Conservation (phyloP, 2,113 vertebrate species). For the Sprattus sprattus region DNA sequence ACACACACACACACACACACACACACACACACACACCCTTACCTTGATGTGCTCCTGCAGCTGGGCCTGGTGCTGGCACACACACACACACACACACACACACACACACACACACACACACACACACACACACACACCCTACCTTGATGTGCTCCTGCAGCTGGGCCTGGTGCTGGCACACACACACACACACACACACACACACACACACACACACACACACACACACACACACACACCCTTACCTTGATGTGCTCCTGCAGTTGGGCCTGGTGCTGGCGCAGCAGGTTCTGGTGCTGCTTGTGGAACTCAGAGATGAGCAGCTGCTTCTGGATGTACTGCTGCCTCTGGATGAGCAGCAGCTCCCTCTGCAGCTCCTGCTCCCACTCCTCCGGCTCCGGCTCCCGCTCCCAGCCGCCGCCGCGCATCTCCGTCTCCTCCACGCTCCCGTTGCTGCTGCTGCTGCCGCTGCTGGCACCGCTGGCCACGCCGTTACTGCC, state of each 20-base stretch:
- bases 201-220: too few relatives aligned
- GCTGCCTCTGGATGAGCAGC: slow-evolving; percentile 84
- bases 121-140: too few relatives aligned
- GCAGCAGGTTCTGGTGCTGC: slow-evolving; percentile 82
- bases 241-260: slow-evolving; percentile 88
- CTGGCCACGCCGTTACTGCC: not conserved
- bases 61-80: too few relatives aligned
- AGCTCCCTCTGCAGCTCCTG: slow-evolving; percentile 83
- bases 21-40: too few relatives aligned
- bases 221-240: too few relatives aligned
- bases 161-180: too few relatives aligned
- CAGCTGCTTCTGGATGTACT: slow-evolving; percentile 86
- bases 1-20: too few relatives aligned
- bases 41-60: too few relatives aligned
- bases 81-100: too few relatives aligned
- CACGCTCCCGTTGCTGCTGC: slow-evolving; percentile 8
- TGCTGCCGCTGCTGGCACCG: not conserved
- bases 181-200: too few relatives aligned
- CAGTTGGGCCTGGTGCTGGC: slow-evolving; percentile 85
- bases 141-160: too few relatives aligned
- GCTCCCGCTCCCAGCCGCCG: slow-evolving; percentile 71
- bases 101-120: too few relatives aligned
- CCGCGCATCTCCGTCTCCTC: not conserved
- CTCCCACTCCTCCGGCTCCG: slow-evolving; percentile 78
- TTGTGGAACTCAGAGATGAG: slow-evolving; percentile 87